A percentile compares a stretch with the other conserved stretches of the same genome.
These are phyloP conservation scores for Caenorhabditis tropicalis DNA, from an alignment of 1,140 invertebrate genomes.

Conservation along the genomic window DNA sequence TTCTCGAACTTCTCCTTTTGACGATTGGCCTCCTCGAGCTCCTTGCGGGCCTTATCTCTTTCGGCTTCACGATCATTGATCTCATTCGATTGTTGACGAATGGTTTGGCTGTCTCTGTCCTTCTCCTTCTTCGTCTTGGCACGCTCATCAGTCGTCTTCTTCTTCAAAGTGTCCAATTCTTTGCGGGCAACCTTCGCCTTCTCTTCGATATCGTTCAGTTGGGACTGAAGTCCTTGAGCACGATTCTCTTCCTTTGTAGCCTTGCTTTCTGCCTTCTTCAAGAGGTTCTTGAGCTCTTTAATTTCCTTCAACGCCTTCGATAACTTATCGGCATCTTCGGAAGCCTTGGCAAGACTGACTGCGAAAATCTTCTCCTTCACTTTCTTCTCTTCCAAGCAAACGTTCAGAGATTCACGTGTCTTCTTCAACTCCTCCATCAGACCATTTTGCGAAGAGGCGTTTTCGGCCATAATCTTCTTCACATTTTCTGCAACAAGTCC, in stretches of 20 bases:
- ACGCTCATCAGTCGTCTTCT: constrained; percentile 47
- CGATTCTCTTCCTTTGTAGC: constrained; percentile 43
- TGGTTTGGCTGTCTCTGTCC: constrained; percentile 36
- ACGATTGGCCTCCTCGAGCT: constrained; percentile 2
- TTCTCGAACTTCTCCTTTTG: constrained; percentile 39
- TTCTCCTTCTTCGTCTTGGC: constrained; percentile 49
- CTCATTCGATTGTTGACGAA: constrained; percentile 31
- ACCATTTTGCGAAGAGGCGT: background rate
- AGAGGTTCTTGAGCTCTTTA: background rate
- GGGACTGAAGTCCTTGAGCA: background rate
- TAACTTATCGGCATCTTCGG: background rate
- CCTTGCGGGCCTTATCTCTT: constrained; percentile 33
- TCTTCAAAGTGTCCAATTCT: constrained; percentile 47
- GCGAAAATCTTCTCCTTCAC: background rate
- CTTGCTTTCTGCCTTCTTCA: constrained; percentile 50
- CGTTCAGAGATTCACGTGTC: background rate
- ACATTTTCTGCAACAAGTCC: background rate
- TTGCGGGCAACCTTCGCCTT: constrained; percentile 33
- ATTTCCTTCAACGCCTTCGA: constrained; percentile 8
- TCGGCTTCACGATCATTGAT: constrained; percentile 1
- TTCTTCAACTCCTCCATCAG: background rate
- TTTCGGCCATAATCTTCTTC: background rate
- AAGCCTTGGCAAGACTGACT: background rate
- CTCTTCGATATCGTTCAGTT: constrained; percentile 44
- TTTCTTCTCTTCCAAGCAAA: background rate